A percentile compares a stretch with the other conserved stretches of the same genome.
These are phyloP conservation scores for Tamandua tetradactyla DNA, from an alignment of 2,797 vertebrate species.

Conservation along the genomic window DNA sequence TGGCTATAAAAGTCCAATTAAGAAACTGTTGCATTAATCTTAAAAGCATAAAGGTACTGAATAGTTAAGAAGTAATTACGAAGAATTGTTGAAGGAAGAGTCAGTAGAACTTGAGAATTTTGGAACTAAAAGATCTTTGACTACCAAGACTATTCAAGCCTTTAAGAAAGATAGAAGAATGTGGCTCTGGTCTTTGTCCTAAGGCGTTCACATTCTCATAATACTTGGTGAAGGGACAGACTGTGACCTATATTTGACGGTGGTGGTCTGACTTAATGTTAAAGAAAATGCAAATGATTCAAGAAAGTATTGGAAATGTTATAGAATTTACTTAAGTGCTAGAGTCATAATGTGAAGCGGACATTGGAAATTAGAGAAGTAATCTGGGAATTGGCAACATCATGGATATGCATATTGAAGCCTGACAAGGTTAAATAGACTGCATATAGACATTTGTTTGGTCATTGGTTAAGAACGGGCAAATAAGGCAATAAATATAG, in stretches of 20 bases:
- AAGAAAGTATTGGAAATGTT: background rate
- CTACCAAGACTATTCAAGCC: background rate
- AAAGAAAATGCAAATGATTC: background rate
- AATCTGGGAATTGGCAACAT: background rate
- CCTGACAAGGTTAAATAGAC: background rate
- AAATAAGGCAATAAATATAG: slow-evolving; percentile 4
- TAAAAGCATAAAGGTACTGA: background rate
- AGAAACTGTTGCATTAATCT: background rate
- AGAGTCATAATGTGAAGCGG: background rate
- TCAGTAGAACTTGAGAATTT: background rate
- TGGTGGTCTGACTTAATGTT: background rate
- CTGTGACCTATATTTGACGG: background rate
- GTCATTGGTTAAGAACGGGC: background rate
- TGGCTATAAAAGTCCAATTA: background rate
- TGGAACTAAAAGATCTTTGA: background rate
- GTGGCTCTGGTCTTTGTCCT: background rate
- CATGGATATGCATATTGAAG: background rate
- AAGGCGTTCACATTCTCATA: background rate
- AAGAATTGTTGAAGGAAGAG: background rate
- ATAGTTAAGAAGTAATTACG: background rate
- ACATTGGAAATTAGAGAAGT: background rate
- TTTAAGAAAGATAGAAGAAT: slow-evolving; percentile 40
- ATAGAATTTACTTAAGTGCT: background rate
- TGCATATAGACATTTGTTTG: background rate
- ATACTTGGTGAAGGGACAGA: background rate